Evolutionary conservation across 2,113 vertebrate species (phyloP), one percentile per base, ranked within the genome.

Genomic region (Chauna torquata): DNA sequence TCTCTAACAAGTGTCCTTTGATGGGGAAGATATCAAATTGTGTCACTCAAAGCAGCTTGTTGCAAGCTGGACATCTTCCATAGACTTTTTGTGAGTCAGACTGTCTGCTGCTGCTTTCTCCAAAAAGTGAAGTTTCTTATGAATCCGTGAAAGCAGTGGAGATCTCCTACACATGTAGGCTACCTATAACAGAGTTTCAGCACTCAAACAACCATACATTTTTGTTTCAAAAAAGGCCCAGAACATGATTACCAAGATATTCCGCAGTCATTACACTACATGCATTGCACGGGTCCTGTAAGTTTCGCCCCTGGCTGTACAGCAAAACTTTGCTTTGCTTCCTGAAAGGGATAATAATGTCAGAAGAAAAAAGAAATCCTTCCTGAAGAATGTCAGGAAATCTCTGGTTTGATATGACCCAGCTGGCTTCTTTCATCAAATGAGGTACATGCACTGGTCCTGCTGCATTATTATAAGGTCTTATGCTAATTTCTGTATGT

Each of bases 281-380:
- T 85, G 57, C 44, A 40, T 68, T 72, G 80, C 57, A 94, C 84
- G 95, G 82, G 91, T 87, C 81, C 61, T 95, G 32, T 57, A 79
- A 91, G 74, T 91, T 79, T 82, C 96, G 80, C 57, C 61, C 61
- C 47, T 91, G 82, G 72, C 88, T 92, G 86, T 61, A 61, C 38
- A 79, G 83, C 52, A 84, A 36, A 64, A 91, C 92, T 88, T 94
- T 92, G 72, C 78, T 96, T 93, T 68, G 83, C 70, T 92, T 96
- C 74, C 94, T 84, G 83, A 69, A 82, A 42, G 82, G 85, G 52
- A 82, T 80, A 79, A 64, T 84, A 90, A 87, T 74, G 91, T 70
- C n/a, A 89, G 81, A n/a, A 94, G 50, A 66, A 83, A 66, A 78
- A 89, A 83, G 3, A 94, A 93, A 55, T 61, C 64, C 28, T 93